Base-by-base conservation (phyloP, 2,888 invertebrate species). In the Sepioteuthis lessoniana region DNA sequence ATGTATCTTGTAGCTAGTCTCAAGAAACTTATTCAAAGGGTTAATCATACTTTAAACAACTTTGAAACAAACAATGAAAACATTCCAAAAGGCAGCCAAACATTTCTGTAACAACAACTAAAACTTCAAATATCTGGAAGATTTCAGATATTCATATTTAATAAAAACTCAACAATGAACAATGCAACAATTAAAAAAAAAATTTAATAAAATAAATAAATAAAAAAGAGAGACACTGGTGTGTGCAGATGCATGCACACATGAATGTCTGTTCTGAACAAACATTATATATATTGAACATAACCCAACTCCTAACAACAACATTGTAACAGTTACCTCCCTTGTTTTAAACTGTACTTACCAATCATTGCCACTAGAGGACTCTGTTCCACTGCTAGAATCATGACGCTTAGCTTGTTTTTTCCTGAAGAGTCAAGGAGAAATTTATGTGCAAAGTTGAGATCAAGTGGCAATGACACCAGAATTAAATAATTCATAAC, bases 381-480 rank as follows among this genome's bases (percentile, higher is more conserved):
- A 92, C 92, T 92, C 92, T 46, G 92, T 92, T 92, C 92, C 92
- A 92, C 92, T 92, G 92, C 92, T 92, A 92, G 92, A 92, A 92
- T 92, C 92, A 92, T 92, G 92, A 92, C 47, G 92, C 92, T 92
- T 92, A 92, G 92, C 92, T 46, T 92, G 92, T 92, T 92, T 92
- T 92, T 47, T 92, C 92, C 92, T 92, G 92, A 47, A 92, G 42
- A 92, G 92, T 92, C 92, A 92, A 92, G n/a, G 42, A 92, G 92
- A 92, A 92, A 92, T 92, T 92, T 46, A 92, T 92, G 92, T 42
- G 35, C 46, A 92, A 92, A 92, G 31, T 92, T 92, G 92, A 92
- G 42, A 91, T 91, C 0, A 76, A 76, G 76, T 76, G 76, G 76
- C n/a, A 76, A 35, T 76, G 76, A 35, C 16, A 76, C 76, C n/a